Evolutionary conservation across 2,113 vertebrate species (phyloP), one percentile per base, ranked within the genome.

Genomic region (Sceloporus undulatus): DNA sequence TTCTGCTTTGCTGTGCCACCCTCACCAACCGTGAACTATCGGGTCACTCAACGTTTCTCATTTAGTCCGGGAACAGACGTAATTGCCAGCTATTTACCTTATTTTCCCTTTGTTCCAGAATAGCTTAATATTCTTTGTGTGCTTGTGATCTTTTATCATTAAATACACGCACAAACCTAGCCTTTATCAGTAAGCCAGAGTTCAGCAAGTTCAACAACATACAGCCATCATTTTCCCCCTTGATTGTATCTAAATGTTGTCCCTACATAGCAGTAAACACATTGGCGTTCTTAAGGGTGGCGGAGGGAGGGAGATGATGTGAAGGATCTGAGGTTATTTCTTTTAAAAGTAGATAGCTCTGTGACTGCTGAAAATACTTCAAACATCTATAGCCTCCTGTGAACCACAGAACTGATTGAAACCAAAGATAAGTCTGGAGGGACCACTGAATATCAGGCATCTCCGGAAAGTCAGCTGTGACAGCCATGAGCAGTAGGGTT

Each of bases 351-450:
- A 79, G 85, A 89, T 86, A 25, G 1, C 71, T n/a, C 65, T 83
- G 78, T 90, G 92, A 89, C 92, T 88, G 79, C 92, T 85, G 94
- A 94, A 94, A 88, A 79, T 16, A 90, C 88, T 68, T 34, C 79
- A 94, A 82, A 82, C 85, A 91, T 90, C 93, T 93, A 88, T 91
- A 91, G 92, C 79, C 84, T 87, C 95, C 94, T 94, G 93, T 95
- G 95, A 95, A 90, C 73, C 85, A 65, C 4, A 93, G 91, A 95
- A 81, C 93, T 90, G 78, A 94, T 79, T 65, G 94, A 95, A 95
- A 96, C 83, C 96, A 95, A 90, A 95, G 87, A 91, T 16, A 92
- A 9, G 70, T n/a, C 73, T 92, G 70, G 92, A 88, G 95, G 94
- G 93, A 93, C 94, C 7, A 84, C 89, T 85, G 62, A 23, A 91